Evolutionary conservation across 92 coral and sea anemone genomes (phyloP).

Genomic region (Epizoanthus rinbou): DNA sequence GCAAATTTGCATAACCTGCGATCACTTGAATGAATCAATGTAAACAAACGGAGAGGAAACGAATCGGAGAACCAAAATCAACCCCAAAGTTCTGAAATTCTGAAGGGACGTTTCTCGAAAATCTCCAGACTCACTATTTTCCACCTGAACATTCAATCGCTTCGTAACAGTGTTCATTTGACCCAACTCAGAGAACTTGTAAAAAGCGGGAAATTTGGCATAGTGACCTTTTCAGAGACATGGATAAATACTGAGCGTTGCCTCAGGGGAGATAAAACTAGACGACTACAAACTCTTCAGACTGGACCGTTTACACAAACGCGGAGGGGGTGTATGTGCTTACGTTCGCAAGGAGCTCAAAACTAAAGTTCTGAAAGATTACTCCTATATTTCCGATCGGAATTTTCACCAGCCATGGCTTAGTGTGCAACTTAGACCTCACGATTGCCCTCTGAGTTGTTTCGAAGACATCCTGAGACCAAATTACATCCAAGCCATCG

Average conservation of each 20-base stretch:
- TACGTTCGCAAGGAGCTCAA: conserved; percentile 41
- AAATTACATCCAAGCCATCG: conserved; percentile 41
- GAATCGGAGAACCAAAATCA: too few species aligned
- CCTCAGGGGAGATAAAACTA: conserved; percentile 25
- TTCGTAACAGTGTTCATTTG: conserved; percentile 43
- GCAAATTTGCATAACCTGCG: conserved; percentile 17
- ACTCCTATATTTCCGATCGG: neutral
- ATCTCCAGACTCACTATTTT: conserved; percentile 40
- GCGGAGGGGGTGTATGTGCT: conserved; percentile 54
- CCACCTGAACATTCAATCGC: conserved; percentile 45
- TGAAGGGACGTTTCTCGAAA: neutral
- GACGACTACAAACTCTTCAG: conserved; percentile 57
- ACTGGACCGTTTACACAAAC: conserved; percentile 47
- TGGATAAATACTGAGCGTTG: conserved; percentile 48
- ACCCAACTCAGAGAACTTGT: conserved; percentile 46
- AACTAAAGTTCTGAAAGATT: neutral
- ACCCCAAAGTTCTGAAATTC: too few species aligned
- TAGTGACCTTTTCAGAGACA: conserved; percentile 53
- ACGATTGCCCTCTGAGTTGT: conserved; percentile 1
- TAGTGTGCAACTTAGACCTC: neutral
- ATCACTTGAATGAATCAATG: neutral
- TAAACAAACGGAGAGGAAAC: too few species aligned
- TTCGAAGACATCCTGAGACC: conserved; percentile 30
- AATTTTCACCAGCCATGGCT: conserved; percentile 9
- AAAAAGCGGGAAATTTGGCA: conserved; percentile 31